phyloP scores from a whole-genome alignment of 2,888 invertebrate species.

The Drosophila planitibia region DNA sequence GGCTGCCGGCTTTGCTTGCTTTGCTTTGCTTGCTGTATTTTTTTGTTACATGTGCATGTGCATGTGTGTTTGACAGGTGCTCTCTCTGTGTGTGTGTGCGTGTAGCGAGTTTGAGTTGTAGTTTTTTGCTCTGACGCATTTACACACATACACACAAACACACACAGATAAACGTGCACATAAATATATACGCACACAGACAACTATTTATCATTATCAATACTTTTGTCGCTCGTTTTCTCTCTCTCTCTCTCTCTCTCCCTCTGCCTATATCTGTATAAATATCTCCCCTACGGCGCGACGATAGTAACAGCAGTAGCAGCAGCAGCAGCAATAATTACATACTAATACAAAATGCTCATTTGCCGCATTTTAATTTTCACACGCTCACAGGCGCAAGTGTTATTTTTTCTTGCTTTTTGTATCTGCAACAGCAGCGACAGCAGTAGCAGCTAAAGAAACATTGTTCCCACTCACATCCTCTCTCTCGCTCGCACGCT shows the following conservation, averaged over 20 bases:
- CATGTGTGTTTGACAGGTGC: constrained; percentile 74
- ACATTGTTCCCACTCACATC: constrained; percentile 20
- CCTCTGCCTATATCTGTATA: constrained; percentile 14
- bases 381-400: constrained; percentile 76
- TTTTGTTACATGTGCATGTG: constrained; percentile 24
- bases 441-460: constrained; percentile 20
- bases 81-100: constrained; percentile 67
- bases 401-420: constrained; percentile 50
- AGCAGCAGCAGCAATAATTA: constrained; percentile 62
- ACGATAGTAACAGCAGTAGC: constrained; percentile 40
- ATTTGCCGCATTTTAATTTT: constrained; percentile 78
- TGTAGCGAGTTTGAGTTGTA: constrained; percentile 64
- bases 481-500: constrained; percentile 15
- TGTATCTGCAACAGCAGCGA: constrained; percentile 25
- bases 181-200: constrained; percentile 24
- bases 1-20: constrained; percentile 36
- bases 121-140: constrained; percentile 70
- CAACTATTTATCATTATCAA: constrained; percentile 58
- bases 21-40: constrained; percentile 23
- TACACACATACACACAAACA: constrained; percentile 31
- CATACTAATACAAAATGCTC: constrained; percentile 77
- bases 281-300: constrained; percentile 47
- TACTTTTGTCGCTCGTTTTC: constrained; percentile 47
- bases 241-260: constrained; percentile 34
- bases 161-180: constrained; percentile 5